phyloP scores from a whole-genome alignment of 2,113 vertebrate species.

The Ciconia stormi region DNA sequence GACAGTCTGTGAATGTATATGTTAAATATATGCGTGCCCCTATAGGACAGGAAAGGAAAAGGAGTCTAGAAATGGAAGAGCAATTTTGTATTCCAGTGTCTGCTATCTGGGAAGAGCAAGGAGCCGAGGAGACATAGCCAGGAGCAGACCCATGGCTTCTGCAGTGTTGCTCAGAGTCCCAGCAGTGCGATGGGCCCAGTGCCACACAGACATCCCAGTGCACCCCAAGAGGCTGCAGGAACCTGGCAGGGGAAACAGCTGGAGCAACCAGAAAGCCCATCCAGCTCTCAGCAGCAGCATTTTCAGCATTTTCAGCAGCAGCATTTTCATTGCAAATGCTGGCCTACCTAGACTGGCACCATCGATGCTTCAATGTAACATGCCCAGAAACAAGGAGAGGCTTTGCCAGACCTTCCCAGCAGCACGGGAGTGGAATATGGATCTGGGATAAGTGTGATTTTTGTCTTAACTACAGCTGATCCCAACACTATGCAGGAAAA shows the following conservation, averaged over 20 bases:
- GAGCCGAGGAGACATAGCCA: background rate
- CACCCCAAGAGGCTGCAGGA: background rate
- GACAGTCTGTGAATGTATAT: background rate
- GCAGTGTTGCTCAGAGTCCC: background rate
- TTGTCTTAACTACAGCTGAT: background rate
- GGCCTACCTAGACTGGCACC: background rate
- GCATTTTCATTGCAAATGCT: background rate
- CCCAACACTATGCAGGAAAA: background rate
- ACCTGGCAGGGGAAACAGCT: background rate
- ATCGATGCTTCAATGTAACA: background rate
- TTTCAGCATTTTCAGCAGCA: background rate
- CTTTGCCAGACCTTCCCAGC: background rate
- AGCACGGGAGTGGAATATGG: background rate
- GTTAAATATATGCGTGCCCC: background rate
- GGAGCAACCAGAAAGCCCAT: background rate
- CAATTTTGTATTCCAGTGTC: background rate
- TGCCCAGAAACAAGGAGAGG: background rate
- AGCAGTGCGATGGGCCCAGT: background rate
- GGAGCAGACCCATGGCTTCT: background rate
- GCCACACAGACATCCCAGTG: background rate
- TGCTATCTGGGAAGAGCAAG: background rate
- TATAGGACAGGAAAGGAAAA: background rate
- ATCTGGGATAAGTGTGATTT: background rate
- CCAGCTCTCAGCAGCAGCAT: background rate
- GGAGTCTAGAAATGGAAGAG: background rate